Base-by-base conservation (phyloP, 2,888 invertebrate genomes). In the Drosophila differens region DNA sequence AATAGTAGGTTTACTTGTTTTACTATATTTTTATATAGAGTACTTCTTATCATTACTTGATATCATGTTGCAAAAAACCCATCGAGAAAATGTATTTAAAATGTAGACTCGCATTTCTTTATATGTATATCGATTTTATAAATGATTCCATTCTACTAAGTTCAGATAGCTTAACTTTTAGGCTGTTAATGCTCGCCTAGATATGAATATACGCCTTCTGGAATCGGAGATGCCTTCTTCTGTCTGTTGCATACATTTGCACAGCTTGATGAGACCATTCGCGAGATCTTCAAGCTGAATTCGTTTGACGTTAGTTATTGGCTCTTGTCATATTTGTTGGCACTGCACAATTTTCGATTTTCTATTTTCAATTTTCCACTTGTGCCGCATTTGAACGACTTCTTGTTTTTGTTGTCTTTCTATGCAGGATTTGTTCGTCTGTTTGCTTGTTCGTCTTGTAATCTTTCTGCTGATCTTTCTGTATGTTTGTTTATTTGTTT, bases 401-500 rank as follows among this genome's bases (percentile, higher is more conserved):
- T 4, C 9, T 33, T 25, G 16, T 35, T 25, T 25, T 25, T 35
- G 35, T 25, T 35, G 14, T 22, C 52, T 53, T 16, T n/a, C 9
- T 10, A 12, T 39, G n/a, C 39, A 51, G 32, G 28, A 57, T 66
- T 53, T 41, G 49, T 61, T 67, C 39, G 35, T 41, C 63, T 37
- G 70, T 52, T 65, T 70, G 35, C 59, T 69, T 51, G 52, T 61
- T 64, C 49, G 30, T 47, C 63, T 69, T 74, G 63, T 61, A 62
- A 53, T 49, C 37, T 41, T 33, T 55, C 54, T 49, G n/a, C 49
- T 55, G 37, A 32, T 58, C 49, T 62, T 44, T 32, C 51, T 28
- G 4, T 37, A 5, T 32, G 30, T 30, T 39, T 25, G 25, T 12
- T 61, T 65, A 60, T 79, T 82, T 78, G 68, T 64, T 70, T 80